phyloP scores from a whole-genome alignment of 1,140 invertebrate species.

The Bacillus rossius region DNA sequence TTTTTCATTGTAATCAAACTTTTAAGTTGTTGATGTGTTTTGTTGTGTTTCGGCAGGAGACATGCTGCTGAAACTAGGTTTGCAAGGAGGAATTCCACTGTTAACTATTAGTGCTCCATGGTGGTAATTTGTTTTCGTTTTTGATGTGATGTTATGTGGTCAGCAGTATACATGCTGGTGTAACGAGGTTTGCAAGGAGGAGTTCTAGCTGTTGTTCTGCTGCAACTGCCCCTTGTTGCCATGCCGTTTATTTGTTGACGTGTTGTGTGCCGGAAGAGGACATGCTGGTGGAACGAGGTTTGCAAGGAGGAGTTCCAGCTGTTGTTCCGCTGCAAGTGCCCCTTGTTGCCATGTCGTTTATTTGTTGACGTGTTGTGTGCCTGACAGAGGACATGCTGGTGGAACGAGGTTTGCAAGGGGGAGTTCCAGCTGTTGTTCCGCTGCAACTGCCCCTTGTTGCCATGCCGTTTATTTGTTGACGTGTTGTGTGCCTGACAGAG shows the following conservation, averaged over 20 bases:
- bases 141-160: too few relatives aligned
- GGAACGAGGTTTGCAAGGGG: neutral
- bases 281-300: constrained; percentile 90
- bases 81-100: constrained; percentile 88
- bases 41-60: too few relatives aligned
- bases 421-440: neutral
- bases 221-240: constrained; percentile 84
- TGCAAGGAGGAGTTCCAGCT: constrained; percentile 88
- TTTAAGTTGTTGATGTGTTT: too few relatives aligned
- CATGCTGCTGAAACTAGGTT: constrained; percentile 90
- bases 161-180: too few relatives aligned
- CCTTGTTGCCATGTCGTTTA: constrained; percentile 80
- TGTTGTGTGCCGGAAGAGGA: too few relatives aligned
- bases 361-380: too few relatives aligned
- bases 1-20: constrained; percentile 78
- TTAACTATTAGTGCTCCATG: constrained; percentile 76
- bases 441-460: neutral
- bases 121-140: too few relatives aligned
- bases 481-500: constrained; percentile 47
- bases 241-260: too few relatives aligned
- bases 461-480: neutral
- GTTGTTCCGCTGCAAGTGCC: constrained; percentile 80
- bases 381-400: too few relatives aligned
- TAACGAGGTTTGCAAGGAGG: constrained; percentile 89
- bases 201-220: constrained; percentile 78